A percentile compares a stretch with the other conserved stretches of the same genome.
Conservation (phyloP, 2,888 invertebrate species). For the Nipponacmea schrenckii region DNA sequence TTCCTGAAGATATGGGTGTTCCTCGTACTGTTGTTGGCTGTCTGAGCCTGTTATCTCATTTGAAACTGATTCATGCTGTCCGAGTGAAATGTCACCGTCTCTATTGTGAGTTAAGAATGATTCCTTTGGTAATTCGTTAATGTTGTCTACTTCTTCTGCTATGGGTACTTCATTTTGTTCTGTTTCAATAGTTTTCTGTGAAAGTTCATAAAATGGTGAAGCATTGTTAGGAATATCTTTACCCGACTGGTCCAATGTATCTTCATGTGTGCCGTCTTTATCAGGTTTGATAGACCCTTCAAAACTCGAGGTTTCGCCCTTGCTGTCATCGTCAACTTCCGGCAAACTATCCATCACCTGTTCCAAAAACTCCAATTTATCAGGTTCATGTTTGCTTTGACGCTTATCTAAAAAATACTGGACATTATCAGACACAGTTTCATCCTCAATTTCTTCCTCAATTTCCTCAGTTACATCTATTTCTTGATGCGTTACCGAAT, state of each 20-base stretch:
- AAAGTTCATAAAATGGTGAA: no score
- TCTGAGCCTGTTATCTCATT: no score
- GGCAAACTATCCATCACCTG: background rate
- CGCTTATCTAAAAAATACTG: background rate
- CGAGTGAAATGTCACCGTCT: no score
- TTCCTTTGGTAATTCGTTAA: no score
- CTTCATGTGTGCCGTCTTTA: background rate
- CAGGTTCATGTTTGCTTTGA: background rate
- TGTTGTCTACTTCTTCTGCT: background rate
- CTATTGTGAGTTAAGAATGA: no score
- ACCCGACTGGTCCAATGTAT: background rate
- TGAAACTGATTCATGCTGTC: no score
- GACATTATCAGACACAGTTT: background rate
- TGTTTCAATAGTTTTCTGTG: background rate
- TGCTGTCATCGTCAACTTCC: background rate
- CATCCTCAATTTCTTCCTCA: constrained; percentile 3
- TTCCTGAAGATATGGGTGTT: no score
- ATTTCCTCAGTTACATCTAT: background rate
- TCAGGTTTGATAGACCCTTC: background rate
- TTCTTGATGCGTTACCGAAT: background rate
- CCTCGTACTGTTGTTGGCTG: no score
- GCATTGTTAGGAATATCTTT: no score
- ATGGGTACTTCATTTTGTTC: background rate
- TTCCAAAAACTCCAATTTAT: background rate
- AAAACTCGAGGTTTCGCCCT: background rate